Base-by-base conservation (phyloP, 2,797 vertebrate genomes). In the Semaprochilodus insignis region DNA sequence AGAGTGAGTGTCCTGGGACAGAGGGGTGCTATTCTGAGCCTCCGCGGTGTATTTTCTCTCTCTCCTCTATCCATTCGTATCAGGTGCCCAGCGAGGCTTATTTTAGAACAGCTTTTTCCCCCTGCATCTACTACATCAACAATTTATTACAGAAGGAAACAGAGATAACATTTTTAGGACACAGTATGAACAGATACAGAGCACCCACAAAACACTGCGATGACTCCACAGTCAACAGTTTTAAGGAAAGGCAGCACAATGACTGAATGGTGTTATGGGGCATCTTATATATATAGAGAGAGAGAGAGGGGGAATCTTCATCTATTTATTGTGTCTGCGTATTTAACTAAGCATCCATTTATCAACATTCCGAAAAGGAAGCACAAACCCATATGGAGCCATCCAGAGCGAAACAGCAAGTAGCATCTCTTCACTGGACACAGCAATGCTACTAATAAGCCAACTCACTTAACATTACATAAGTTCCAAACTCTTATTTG, bases 21-120 rank as follows among this genome's bases (percentile, higher is more conserved):
- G 65, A 36, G 34, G 31, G 67, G n/a, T 83, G 76, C 69, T 83
- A 78, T 83, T 67, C 52, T 73, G 48, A 74, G 76, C 69, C 52
- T 66, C 63, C 27, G 44, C 23, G 75, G 17, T 83, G 17, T 40
- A 69, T 83, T 83, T 65, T 83, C 70, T 82, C 81, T 51, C 76
- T 51, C 73, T 77, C 72, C 67, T 70, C 44, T 34, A 70, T 77
- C 72, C 55, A 55, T 63, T 57, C 74, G 71, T 80, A 76, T 84
- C 48, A 71, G 55, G 52, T 60, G 44, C 73, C n/a, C 21, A 52
- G 23, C 62, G 77, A 71, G 72, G 8, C 72, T 57, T 76, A 76
- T 76, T 57, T 80, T 80, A 77, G 73, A 75, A 55, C 36, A 10
- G 7, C 51, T 25, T 71, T 66, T 25, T 63, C 4, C 54, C 17